Conservation (phyloP, 2,888 invertebrate genomes). For the Scelioninae gen. 1 region DNA sequence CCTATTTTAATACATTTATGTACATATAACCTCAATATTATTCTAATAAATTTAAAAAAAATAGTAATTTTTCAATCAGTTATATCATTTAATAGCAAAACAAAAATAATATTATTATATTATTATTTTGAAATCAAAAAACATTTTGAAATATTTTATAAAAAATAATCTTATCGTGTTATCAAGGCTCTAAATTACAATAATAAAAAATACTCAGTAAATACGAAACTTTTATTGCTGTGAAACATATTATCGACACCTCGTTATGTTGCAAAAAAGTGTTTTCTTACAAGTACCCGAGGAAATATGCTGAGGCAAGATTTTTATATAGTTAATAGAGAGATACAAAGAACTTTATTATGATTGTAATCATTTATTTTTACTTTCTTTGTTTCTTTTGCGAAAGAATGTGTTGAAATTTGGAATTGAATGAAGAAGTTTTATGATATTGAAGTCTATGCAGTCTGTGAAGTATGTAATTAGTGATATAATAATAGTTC, state of each 20-base stretch:
- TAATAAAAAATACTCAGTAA: too few relatives aligned
- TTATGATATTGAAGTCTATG: not conserved
- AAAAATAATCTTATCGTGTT: too few relatives aligned
- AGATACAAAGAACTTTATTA: slow-evolving; percentile 9
- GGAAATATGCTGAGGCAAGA: slow-evolving; percentile 25
- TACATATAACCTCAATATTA: too few relatives aligned
- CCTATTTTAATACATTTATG: too few relatives aligned
- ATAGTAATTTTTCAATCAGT: too few relatives aligned
- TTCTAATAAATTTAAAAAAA: too few relatives aligned
- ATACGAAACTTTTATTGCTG: not conserved
- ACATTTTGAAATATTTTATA: too few relatives aligned
- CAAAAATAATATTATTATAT: too few relatives aligned
- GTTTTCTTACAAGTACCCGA: slow-evolving; percentile 19
- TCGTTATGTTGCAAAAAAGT: not conserved
- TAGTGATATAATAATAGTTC: not conserved
- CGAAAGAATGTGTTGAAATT: not conserved
- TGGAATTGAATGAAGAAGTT: not conserved
- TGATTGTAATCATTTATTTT: slow-evolving; percentile 6
- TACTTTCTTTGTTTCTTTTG: not conserved
- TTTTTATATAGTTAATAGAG: slow-evolving; percentile 1
- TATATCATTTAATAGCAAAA: too few relatives aligned
- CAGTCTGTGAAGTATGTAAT: not conserved
- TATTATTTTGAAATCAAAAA: too few relatives aligned
- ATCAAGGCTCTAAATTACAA: too few relatives aligned
- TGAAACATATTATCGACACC: slow-evolving; percentile 6